Percentiles rank a stretch among this genome's conserved stretches.
phyloP scores from a whole-genome alignment of 2,888 invertebrate species.

The Drosophila meridiana region DNA sequence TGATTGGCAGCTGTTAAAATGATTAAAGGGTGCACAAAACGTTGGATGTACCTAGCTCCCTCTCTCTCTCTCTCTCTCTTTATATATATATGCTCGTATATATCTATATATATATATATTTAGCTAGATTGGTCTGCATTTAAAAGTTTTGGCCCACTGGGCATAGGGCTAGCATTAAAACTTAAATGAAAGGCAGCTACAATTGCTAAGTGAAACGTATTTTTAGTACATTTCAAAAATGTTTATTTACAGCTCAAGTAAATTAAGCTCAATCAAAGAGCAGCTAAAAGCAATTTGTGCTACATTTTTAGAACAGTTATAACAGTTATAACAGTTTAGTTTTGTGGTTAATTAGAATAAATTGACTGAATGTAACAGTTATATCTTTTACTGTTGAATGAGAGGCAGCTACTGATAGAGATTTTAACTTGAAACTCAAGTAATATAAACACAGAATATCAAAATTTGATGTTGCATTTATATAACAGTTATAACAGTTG shows the following conservation, averaged over 20 bases:
- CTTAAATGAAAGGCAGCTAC: conserved; percentile 35
- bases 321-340: neutral
- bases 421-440: neutral
- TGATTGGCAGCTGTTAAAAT: conserved; percentile 81
- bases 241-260: neutral
- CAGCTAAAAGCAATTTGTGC: neutral
- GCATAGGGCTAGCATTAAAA: conserved; percentile 39
- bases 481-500: neutral
- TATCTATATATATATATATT: conserved; percentile 3
- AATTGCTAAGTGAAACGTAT: conserved; percentile 7
- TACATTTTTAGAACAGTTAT: conserved; percentile 1
- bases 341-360: neutral
- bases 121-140: conserved; percentile 15
- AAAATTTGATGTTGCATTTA: too few relatives aligned
- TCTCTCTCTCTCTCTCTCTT: neutral
- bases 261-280: neutral
- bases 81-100: neutral
- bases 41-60: conserved; percentile 18
- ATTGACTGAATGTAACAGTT: neutral
- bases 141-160: conserved; percentile 38
- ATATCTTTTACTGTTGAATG: neutral
- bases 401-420: too few relatives aligned
- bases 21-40: conserved; percentile 66
- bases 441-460: too few relatives aligned
- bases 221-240: neutral